Percentiles rank a stretch among this genome's conserved stretches.
phyloP scores from a whole-genome alignment of 2,888 invertebrate genomes.

The Hanleya hanleyi region DNA sequence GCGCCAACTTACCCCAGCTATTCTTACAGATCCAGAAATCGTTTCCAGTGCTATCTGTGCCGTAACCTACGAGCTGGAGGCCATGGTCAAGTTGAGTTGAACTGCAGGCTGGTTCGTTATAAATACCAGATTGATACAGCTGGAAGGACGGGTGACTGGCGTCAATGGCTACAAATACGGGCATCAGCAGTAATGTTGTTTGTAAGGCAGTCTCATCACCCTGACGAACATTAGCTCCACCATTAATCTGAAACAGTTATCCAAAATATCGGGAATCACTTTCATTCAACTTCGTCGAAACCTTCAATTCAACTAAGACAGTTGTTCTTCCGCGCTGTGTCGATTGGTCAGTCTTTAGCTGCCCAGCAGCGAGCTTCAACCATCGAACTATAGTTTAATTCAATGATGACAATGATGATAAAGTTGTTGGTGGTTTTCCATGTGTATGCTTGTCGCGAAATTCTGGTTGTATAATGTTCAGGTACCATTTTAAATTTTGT shows the following conservation, averaged over 20 bases:
- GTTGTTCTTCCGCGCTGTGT: too few species aligned
- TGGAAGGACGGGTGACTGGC: constrained; percentile 53
- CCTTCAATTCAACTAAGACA: too few species aligned
- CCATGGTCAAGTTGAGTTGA: constrained; percentile 17
- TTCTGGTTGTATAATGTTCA: too few species aligned
- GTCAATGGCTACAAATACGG: constrained; percentile 48
- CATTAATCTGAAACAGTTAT: constrained; percentile 2
- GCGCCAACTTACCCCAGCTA: constrained; percentile 24
- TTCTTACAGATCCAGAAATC: constrained; percentile 33
- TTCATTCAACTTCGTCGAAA: too few species aligned
- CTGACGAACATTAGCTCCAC: not conserved
- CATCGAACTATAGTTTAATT: too few species aligned
- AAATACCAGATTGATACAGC: constrained; percentile 27
- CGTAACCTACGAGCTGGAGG: constrained; percentile 32
- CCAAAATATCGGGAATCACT: too few species aligned
- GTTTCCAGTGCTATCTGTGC: not conserved
- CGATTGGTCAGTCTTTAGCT: too few species aligned
- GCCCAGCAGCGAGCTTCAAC: too few species aligned
- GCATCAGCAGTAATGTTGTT: constrained; percentile 27
- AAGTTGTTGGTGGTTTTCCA: too few species aligned
- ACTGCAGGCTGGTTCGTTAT: constrained; percentile 13
- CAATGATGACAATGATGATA: too few species aligned
- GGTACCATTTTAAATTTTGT: too few species aligned
- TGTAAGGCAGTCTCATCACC: constrained; percentile 2
- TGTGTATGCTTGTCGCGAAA: too few species aligned